Evolutionary conservation across 2,113 vertebrate genomes (phyloP), one percentile per base, ranked within the genome.

Genomic region (Emberiza fucata): DNA sequence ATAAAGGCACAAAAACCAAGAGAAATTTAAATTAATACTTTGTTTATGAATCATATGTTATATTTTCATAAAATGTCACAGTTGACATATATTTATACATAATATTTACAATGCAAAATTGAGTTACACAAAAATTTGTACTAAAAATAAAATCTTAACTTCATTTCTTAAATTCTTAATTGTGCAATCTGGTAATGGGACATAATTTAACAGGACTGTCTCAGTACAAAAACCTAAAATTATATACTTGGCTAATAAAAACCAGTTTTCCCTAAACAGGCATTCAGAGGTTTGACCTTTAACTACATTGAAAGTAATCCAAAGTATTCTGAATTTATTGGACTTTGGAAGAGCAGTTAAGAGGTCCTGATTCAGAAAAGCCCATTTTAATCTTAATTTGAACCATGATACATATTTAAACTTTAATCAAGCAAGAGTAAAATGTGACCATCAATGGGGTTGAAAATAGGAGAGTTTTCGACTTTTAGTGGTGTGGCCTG

Each of bases 281-380:
- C 54, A 63, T 71, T 78, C 56, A 84, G 81, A 92, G 9, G n/a
- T 35, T 79, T 90, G 64, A 59, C 39, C 29, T 85, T 94, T 70
- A 81, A 81, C 39, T 39, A 33, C 35, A 42, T 16, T 59, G 72
- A 89, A 93, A 86, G 15, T 50, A 92, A 48, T 22, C 27, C 69
- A 69, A 90, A 78, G 25, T 40, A 47, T 47, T 81, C 37, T 39
- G 44, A 81, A 70, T 71, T 60, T 86, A 68, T 24, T 60, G 23
- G 79, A 54, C 33, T 82, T 83, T 50, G 35, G 77, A 92, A 88
- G 35, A 87, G 28, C 11, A 50, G 17, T 76, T 64, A 73, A 86
- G 51, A 81, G 47, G 33, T 61, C 35, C 8, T 31, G 19, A 77
- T 70, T 82, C 63, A 86, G 29, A 86, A 94, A 76, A 80, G 28